Conservation (phyloP, 2,888 invertebrate genomes). For the Phorcus lineatus region DNA sequence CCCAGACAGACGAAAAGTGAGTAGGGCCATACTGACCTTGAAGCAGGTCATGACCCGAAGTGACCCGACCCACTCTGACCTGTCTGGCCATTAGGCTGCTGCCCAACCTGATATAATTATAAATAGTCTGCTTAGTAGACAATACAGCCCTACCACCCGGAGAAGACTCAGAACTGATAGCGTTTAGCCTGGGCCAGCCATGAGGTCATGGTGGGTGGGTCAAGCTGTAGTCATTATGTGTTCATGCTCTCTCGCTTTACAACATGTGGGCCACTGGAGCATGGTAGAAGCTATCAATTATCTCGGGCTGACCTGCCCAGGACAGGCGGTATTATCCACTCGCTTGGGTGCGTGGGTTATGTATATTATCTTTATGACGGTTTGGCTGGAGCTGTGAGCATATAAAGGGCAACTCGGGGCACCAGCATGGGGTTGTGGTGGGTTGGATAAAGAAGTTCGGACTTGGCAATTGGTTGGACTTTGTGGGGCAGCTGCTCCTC, state of each 20-base stretch:
- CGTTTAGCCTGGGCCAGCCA: background rate
- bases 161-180: background rate
- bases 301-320: background rate
- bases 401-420: background rate
- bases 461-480: too few species aligned
- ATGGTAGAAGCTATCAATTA: conserved; percentile 1
- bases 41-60: background rate
- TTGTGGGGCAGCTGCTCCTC: background rate
- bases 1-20: conserved; percentile 12
- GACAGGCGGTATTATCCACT: background rate
- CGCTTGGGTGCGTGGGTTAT: background rate
- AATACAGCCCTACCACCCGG: background rate
- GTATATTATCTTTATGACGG: too few species aligned
- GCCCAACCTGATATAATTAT: background rate
- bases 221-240: background rate
- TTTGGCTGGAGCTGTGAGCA: background rate
- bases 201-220: background rate
- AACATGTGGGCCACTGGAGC: conserved; percentile 5
- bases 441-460: background rate
- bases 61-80: background rate
- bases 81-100: background rate
- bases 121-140: conserved; percentile 8
- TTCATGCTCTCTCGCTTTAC: background rate
- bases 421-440: background rate
- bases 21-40: background rate